Percentiles rank a stretch among this genome's conserved stretches.
These are phyloP conservation scores for Laticauda laticaudata DNA, from an alignment of 2,113 vertebrate species.

Conservation along the genomic window DNA sequence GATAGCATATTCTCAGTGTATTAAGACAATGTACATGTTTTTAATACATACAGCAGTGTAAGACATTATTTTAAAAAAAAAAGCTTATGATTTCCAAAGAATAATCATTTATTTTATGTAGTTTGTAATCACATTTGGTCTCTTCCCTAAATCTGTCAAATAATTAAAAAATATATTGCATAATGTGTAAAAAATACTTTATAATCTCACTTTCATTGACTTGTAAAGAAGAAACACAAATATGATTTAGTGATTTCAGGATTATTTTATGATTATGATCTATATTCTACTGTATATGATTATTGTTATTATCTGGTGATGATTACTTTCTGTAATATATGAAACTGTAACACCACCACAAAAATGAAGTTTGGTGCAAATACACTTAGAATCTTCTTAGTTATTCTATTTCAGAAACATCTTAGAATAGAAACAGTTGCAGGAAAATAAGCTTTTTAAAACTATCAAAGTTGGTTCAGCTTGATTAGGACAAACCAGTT, in stretches of 20 bases:
- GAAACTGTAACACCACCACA: constrained; percentile 44
- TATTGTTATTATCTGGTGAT: background rate
- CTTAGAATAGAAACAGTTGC: constrained; percentile 37
- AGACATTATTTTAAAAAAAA: background rate
- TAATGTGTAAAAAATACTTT: background rate
- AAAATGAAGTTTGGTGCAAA: constrained; percentile 45
- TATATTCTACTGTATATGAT: background rate
- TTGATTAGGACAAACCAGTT: constrained; percentile 46
- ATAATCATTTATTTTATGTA: background rate
- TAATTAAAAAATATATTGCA: background rate
- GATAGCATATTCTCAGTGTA: background rate
- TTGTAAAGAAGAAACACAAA: constrained; percentile 8
- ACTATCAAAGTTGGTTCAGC: constrained; percentile 42
- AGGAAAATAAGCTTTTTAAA: constrained; percentile 54
- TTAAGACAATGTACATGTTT: background rate
- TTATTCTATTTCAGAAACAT: constrained; percentile 52
- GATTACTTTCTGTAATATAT: constrained; percentile 30
- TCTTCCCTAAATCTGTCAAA: background rate
- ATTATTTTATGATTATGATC: background rate
- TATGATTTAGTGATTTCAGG: constrained; percentile 28
- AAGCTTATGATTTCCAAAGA: background rate
- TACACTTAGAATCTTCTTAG: constrained; percentile 36
- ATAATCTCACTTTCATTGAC: background rate
- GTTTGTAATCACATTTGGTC: background rate
- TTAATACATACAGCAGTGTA: background rate